phyloP scores from a whole-genome alignment of 2,888 invertebrate species.

The Allacma fusca region DNA sequence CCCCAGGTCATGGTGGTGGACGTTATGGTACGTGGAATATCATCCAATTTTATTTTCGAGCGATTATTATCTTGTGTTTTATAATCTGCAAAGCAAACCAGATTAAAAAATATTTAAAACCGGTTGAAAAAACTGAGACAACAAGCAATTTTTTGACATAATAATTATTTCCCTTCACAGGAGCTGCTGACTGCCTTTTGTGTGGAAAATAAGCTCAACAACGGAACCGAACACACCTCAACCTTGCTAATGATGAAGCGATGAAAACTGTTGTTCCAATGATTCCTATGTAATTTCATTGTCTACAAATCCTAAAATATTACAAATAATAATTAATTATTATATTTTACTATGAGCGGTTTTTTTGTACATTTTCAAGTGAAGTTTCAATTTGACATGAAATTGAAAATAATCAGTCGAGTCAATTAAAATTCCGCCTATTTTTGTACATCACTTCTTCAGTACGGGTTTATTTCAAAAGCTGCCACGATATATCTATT shows the following conservation, averaged over 20 bases:
- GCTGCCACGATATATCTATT: no score
- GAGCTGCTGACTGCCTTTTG: constrained; percentile 43
- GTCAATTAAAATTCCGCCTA: constrained; percentile 19
- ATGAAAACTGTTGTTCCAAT: background rate
- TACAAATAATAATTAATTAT: background rate
- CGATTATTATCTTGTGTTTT: background rate
- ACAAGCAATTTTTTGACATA: background rate
- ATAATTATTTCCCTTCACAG: background rate
- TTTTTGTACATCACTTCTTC: background rate
- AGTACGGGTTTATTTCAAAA: background rate
- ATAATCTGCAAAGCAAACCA: background rate
- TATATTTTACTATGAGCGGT: constrained; percentile 20
- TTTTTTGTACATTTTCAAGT: constrained; percentile 26
- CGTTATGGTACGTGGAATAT: constrained; percentile 35
- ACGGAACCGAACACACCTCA: background rate
- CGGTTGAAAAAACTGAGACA: no score
- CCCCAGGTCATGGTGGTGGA: constrained; percentile 45
- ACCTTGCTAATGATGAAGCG: background rate
- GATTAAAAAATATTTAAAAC: no score
- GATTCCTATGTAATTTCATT: background rate
- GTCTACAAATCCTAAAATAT: background rate
- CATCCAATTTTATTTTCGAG: no score
- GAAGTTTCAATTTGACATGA: constrained; percentile 14
- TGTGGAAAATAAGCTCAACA: constrained; percentile 27
- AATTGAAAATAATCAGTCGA: constrained; percentile 22